phyloP scores from a whole-genome alignment of 2,797 vertebrate genomes.

The Sardinella longiceps region DNA sequence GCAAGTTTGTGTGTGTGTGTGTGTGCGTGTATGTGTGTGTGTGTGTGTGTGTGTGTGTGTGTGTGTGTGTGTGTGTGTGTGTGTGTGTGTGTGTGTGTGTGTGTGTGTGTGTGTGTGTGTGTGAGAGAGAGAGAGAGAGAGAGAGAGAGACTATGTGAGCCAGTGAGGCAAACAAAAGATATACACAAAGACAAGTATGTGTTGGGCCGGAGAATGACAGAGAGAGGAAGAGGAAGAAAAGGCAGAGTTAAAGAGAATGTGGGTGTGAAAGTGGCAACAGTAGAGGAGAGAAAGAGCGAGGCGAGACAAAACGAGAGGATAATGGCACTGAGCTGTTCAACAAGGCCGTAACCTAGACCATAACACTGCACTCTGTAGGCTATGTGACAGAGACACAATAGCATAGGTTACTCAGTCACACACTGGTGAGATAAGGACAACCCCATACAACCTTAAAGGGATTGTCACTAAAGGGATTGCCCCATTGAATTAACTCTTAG shows the following conservation, averaged over 20 bases:
- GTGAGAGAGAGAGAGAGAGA: slow-evolving; percentile 22
- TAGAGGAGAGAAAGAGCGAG: slow-evolving; percentile 15
- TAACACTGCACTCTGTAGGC: slow-evolving; percentile 4
- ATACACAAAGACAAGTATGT: too few species aligned
- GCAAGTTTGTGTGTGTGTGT: background rate
- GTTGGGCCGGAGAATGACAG: too few species aligned
- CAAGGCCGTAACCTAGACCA: slow-evolving; percentile 16
- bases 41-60: background rate
- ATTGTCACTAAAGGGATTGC: too few species aligned
- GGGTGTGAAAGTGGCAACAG: background rate
- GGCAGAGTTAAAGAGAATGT: background rate
- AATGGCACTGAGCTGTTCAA: background rate
- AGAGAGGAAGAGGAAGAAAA: background rate
- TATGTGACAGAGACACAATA: background rate
- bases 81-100: background rate
- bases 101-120: background rate
- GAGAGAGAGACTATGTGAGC: background rate
- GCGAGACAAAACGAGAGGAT: background rate
- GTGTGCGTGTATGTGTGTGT: background rate
- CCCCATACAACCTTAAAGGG: background rate
- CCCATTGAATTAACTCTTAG: too few species aligned
- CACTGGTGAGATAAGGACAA: background rate
- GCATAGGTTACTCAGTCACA: background rate
- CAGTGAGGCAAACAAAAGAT: too few species aligned
- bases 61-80: background rate